These are phyloP conservation scores for Tetheella fluctuosa DNA, from an alignment of 2,888 invertebrate species.

Conservation along the genomic window DNA sequence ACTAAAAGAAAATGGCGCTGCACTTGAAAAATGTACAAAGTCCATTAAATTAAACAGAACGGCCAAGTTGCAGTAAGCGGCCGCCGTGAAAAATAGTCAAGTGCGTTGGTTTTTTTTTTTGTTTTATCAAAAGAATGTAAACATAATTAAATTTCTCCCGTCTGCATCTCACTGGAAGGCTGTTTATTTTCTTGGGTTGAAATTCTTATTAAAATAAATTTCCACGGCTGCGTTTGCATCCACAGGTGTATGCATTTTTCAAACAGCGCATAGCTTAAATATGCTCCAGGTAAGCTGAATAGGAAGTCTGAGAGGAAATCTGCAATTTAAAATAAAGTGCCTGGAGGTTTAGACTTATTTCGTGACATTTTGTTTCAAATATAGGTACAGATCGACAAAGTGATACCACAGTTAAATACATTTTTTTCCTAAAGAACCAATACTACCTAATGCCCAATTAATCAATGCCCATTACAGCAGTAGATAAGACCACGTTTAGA, in stretches of 20 bases:
- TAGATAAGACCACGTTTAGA: too few relatives aligned
- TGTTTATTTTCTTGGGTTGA: conserved; percentile 29
- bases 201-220: conserved; percentile 37
- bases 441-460: too few relatives aligned
- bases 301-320: conserved; percentile 21
- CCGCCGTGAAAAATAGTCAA: conserved; percentile 51
- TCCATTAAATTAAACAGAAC: conserved; percentile 41
- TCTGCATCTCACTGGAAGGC: conserved; percentile 20
- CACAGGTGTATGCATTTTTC: conserved; percentile 13
- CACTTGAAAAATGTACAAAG: conserved; percentile 47
- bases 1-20: conserved; percentile 27
- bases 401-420: too few relatives aligned
- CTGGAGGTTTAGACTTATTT: neutral
- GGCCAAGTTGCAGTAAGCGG: conserved; percentile 35
- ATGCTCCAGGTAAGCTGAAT: conserved; percentile 25
- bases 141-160: conserved; percentile 69
- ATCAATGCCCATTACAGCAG: too few relatives aligned
- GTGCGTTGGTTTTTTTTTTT: conserved; percentile 52
- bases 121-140: conserved; percentile 60
- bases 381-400: too few relatives aligned
- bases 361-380: neutral
- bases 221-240: neutral
- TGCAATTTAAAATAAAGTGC: conserved; percentile 4
- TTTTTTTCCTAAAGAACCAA: too few relatives aligned
- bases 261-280: conserved; percentile 20